phyloP scores from a whole-genome alignment of 35 echinoderm and acorn worm genomes.

The Ophiothrix spiculata region DNA sequence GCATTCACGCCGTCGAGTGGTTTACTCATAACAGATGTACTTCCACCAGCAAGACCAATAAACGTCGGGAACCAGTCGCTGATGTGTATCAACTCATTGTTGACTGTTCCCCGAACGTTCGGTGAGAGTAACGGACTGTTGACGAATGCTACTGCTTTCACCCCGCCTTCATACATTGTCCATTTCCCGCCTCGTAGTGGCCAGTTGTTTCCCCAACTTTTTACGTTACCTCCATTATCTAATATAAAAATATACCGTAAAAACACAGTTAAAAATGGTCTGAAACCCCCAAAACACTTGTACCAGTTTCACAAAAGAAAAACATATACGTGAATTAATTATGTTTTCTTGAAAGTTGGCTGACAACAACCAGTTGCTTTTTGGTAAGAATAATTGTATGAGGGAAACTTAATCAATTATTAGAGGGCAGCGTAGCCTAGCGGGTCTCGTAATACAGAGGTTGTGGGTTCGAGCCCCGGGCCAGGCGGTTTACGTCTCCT shows the following conservation, averaged over 20 bases:
- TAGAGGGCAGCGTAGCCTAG: too few species aligned
- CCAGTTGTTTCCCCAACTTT: constrained; percentile 38
- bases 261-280: too few species aligned
- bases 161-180: constrained; percentile 33
- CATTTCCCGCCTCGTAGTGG: constrained; percentile 35
- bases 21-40: constrained; percentile 30
- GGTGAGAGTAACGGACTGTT: constrained; percentile 30
- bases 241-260: neutral
- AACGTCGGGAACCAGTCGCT: constrained; percentile 93
- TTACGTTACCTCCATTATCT: constrained; percentile 40
- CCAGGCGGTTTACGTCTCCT: too few species aligned
- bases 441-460: too few species aligned
- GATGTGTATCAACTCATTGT: constrained; percentile 73
- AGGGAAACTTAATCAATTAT: too few species aligned
- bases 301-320: too few species aligned
- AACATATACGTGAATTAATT: too few species aligned
- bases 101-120: constrained; percentile 35
- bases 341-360: too few species aligned
- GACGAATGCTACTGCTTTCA: constrained; percentile 27
- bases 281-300: too few species aligned
- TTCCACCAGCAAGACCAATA: constrained; percentile 50
- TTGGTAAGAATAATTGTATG: too few species aligned
- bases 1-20: constrained; percentile 85
- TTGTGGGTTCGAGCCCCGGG: too few species aligned
- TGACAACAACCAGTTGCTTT: too few species aligned